Base-by-base conservation (phyloP, 1,140 invertebrate genomes). In the Aphidius gifuensis region DNA sequence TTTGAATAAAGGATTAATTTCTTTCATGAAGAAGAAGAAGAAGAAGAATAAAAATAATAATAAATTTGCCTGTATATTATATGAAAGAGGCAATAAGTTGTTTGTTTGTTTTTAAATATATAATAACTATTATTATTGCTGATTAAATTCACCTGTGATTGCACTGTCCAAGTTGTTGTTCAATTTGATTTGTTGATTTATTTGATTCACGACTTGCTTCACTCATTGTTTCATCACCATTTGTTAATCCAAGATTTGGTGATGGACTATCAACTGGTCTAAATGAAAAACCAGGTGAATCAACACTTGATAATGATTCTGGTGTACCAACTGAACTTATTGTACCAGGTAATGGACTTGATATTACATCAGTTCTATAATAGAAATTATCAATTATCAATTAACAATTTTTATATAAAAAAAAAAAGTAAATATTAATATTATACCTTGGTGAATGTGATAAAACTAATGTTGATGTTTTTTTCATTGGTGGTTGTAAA, bases 251-350 rank as follows among this genome's bases (percentile, higher is more conserved):
- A 39, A 78, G 69, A 67, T 71, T 77, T 0, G 83, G 82, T 5
- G 81, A 82, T 8, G 79, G 82, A 71, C 82, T 84, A 58, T 85
- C 83, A 40, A 82, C 79, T 39, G 81, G 76, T 66, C 83, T 78
- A 72, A 85, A 85, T 7, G 82, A 82, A 69, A 83, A 85, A 54
- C 80, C 79, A 43, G 85, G 83, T 4, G 85, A 86, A 74, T 86
- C 85, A 0, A 81, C 83, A 69, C 85, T 86, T 5, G 84, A 85
- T 50, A 86, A 68, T 43, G 84, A 85, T 69, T 86, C 85, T 0
- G 85, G 85, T 11, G 85, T 86, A 42, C 84, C 85, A 38, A 82
- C 81, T 5, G 84, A 85, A 73, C 82, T 84, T 51, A 86, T 73
- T 5, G 83, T 84, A 9, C 83, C 83, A 61, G 85, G 81, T 51